Evolutionary conservation across 2,113 vertebrate species (phyloP), one percentile per base, ranked within the genome.

Genomic region (Chaetorhynchus papuensis): DNA sequence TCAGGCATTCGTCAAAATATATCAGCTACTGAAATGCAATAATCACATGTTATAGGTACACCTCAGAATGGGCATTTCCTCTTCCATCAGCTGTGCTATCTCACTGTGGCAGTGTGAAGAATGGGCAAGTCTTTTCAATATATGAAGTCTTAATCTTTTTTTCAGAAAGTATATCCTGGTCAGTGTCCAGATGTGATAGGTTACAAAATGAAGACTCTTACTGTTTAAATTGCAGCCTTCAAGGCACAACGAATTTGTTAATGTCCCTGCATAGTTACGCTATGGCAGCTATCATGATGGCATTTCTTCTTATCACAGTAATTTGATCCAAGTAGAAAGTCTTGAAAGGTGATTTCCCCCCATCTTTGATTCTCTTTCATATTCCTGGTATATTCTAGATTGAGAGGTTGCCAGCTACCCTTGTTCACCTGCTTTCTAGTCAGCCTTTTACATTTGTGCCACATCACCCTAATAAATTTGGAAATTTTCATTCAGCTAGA

Each of bases 151-250:
- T 86, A 93, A 93, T 95, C 83, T 94, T 94, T 92, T 92, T 86
- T 91, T 97, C 94, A 92, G 93, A 94, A 91, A 95, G 90, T 93
- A 91, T 91, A 69, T 83, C 66, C 83, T 87, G 80, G 92, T 93
- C 71, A 93, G 26, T 83, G 56, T 90, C 93, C 90, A 95, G 88
- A 93, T 92, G 83, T 79, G 57, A 76, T 87, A 94, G 70, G 53
- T 94, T 83, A 92, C 66, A 92, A 89, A 97, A 92, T 83, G 63
- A 94, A 93, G 64, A 70, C 61, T 47, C 76, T 84, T 74, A 52
- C 61, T 90, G 49, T 93, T 94, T 89, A 94, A 96, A 96, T 87
- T 93, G 70, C 47, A 96, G 33, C 45, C 70, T 91, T 87, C 78
- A 80, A 94, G 74, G 74, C 91, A 89, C 47, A 92, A 88, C 72